phyloP scores from a whole-genome alignment of 2,888 invertebrate species.

The Pandemis cinnamomeana region DNA sequence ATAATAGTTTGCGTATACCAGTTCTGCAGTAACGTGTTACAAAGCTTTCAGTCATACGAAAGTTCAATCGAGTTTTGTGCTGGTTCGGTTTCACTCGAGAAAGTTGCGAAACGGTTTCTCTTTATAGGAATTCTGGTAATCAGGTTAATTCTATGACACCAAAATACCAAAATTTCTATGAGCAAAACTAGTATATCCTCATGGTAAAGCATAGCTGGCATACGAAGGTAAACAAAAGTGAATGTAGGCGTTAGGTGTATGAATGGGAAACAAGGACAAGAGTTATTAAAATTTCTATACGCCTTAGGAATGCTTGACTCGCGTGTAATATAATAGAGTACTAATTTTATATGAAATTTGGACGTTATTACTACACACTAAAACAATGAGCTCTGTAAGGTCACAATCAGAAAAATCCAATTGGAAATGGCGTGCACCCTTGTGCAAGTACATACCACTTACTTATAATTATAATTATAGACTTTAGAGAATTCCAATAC shows the following conservation, averaged over 20 bases:
- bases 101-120: slow-evolving; percentile 41
- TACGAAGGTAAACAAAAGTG: slow-evolving; percentile 73
- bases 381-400: neutral
- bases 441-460: neutral
- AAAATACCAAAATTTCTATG: slow-evolving; percentile 44
- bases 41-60: slow-evolving; percentile 22
- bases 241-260: slow-evolving; percentile 71
- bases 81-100: slow-evolving; percentile 40
- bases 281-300: slow-evolving; percentile 50
- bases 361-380: neutral
- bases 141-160: slow-evolving; percentile 46
- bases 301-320: slow-evolving; percentile 30
- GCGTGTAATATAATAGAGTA: slow-evolving; percentile 7
- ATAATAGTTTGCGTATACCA: slow-evolving; percentile 22
- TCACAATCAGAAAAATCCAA: neutral
- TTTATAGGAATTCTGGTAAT: slow-evolving; percentile 32
- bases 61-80: slow-evolving; percentile 11
- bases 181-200: slow-evolving; percentile 44
- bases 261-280: slow-evolving; percentile 66
- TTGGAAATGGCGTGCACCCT: neutral
- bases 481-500: neutral
- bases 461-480: neutral
- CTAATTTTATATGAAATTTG: neutral
- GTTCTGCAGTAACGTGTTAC: slow-evolving; percentile 12
- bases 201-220: slow-evolving; percentile 29